Conservation (phyloP, 2,888 invertebrate species). For the Uloborus plumipes region DNA sequence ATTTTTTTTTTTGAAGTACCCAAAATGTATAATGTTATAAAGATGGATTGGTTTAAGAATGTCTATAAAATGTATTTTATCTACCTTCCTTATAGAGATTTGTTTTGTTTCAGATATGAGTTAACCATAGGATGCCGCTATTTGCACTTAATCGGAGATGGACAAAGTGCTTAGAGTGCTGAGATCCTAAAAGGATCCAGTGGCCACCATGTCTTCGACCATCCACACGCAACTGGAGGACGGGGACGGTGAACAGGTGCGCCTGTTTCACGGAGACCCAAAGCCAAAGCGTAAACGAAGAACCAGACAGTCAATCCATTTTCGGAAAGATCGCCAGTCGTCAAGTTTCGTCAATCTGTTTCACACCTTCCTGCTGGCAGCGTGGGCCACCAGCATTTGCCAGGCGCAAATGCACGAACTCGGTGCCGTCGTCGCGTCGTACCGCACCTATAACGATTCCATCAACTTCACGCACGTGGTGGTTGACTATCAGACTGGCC, state of each 20-base stretch:
- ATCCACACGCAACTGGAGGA: conserved; percentile 15
- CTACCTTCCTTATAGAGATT: too few species aligned
- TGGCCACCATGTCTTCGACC: conserved; percentile 11
- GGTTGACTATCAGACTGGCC: conserved; percentile 74
- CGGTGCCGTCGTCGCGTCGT: conserved; percentile 57
- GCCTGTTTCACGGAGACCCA: neutral
- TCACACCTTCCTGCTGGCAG: conserved; percentile 45
- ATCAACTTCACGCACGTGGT: conserved; percentile 73
- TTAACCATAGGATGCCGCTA: neutral
- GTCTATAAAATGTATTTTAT: too few species aligned
- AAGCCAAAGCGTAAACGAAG: neutral
- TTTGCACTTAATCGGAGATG: conserved; percentile 18
- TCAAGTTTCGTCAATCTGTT: conserved; percentile 25
- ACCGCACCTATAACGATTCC: conserved; percentile 65
- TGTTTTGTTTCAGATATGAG: conserved; percentile 28
- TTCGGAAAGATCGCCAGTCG: neutral
- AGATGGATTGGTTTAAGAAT: too few species aligned
- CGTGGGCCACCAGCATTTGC: conserved; percentile 50
- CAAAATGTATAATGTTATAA: too few species aligned
- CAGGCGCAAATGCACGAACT: conserved; percentile 45
- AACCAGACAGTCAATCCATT: neutral
- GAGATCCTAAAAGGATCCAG: conserved; percentile 47
- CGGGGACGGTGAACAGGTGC: conserved; percentile 11
- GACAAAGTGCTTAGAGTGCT: conserved; percentile 19
- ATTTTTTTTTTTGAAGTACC: too few species aligned